A percentile compares a stretch with the other conserved stretches of the same genome.
Evolutionary conservation across 2,888 invertebrate species (phyloP).

Genomic region (Drosophila engyochracea): DNA sequence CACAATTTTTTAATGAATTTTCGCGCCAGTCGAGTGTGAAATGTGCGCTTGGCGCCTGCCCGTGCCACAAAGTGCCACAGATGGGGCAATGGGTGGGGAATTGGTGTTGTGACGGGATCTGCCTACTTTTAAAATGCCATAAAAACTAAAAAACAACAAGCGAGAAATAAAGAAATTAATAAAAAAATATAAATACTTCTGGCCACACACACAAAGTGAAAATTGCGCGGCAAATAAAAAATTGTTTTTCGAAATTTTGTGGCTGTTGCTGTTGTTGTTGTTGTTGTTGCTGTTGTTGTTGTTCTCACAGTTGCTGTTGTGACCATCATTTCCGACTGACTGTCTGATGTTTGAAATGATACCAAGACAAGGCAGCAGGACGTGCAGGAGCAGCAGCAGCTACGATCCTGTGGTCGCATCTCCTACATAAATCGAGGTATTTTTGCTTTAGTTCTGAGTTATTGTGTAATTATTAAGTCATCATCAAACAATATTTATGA

Average conservation of each 20-base stretch:
- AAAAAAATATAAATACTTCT: constrained; percentile 41
- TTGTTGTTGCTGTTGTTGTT: constrained; percentile 23
- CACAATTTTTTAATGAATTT: constrained; percentile 83
- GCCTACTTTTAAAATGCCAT: constrained; percentile 71
- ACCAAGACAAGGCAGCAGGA: constrained; percentile 55
- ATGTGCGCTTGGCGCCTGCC: constrained; percentile 63
- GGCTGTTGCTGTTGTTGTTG: constrained; percentile 33
- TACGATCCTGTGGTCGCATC: constrained; percentile 26
- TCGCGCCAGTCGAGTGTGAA: constrained; percentile 84
- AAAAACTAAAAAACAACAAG: constrained; percentile 65
- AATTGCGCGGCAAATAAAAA: constrained; percentile 63
- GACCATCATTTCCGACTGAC: constrained; percentile 64
- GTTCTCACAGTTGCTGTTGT: constrained; percentile 39
- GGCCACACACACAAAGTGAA: constrained; percentile 69
- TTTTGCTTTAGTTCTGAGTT: constrained; percentile 2
- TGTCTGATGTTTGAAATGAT: constrained; percentile 63
- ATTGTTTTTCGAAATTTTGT: constrained; percentile 72
- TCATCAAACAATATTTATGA: neutral
- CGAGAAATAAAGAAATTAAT: constrained; percentile 39
- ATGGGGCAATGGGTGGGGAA: neutral
- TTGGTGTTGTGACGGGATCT: constrained; percentile 23
- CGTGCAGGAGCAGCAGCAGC: constrained; percentile 22
- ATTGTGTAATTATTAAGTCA: neutral
- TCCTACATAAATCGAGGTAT: constrained; percentile 18
- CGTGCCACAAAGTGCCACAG: neutral